These are phyloP conservation scores for Tragopan temminckii DNA, from an alignment of 2,797 vertebrate species.

Conservation along the genomic window DNA sequence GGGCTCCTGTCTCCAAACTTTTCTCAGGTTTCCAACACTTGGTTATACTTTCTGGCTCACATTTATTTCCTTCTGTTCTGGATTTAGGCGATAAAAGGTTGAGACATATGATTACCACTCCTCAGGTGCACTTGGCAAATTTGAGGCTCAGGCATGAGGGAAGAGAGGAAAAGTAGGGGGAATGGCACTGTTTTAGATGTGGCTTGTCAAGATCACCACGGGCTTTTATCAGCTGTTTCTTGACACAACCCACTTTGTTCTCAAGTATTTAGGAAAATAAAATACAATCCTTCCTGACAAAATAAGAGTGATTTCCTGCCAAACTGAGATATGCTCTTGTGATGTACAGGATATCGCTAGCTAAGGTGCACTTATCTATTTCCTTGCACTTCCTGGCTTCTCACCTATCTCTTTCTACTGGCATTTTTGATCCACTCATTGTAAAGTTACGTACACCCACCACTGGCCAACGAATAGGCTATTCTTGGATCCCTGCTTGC, in stretches of 20 bases:
- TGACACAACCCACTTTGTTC: not conserved
- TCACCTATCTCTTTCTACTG: slow-evolving; percentile 29
- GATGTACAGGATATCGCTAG: not conserved
- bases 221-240: slow-evolving; percentile 47
- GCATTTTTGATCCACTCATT: slow-evolving; percentile 11
- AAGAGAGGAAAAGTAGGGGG: not conserved
- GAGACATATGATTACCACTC: slow-evolving; percentile 12
- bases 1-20: slow-evolving; percentile 65
- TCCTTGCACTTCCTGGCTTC: slow-evolving; percentile 15
- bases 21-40: slow-evolving; percentile 70
- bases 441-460: slow-evolving; percentile 29
- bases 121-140: slow-evolving; percentile 35
- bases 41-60: slow-evolving; percentile 48
- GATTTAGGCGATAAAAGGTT: slow-evolving; percentile 52
- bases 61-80: slow-evolving; percentile 51
- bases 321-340: slow-evolving; percentile 24
- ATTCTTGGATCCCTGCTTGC: slow-evolving; percentile 70
- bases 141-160: not conserved
- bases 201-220: slow-evolving; percentile 1
- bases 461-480: slow-evolving; percentile 45
- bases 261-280: not conserved
- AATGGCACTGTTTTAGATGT: not conserved
- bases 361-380: not conserved
- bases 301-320: not conserved
- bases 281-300: not conserved